Evolutionary conservation across 2,113 vertebrate species (phyloP), one percentile per base, ranked within the genome.

Genomic region (Euleptes europaea): DNA sequence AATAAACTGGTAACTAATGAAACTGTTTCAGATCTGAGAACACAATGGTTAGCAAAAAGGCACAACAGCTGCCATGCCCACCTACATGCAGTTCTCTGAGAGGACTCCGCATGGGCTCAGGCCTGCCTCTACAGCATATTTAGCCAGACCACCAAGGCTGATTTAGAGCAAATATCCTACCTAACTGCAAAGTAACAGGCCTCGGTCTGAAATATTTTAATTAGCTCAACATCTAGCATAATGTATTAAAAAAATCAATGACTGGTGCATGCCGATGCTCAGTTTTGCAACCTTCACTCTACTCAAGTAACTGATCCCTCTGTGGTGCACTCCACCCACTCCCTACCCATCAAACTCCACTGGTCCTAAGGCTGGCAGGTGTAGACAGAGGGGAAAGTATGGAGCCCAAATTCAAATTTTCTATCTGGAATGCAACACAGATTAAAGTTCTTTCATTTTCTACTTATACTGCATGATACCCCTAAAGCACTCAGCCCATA

Each of bases 261-360:
- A 5, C 35, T 0, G 44, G 71, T 82, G 72, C 47, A 51, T 2
- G 0, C 31, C 1, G 11, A 33, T 54, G 11, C 28, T 0, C 10
- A 6, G 5, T 49, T 63, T 57, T 73, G 17, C 2, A 9, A 8
- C 12, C 28, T 35, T 77, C 63, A 1, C 0, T 1, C 1, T 63
- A 14, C 54, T 1, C 3, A 0, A 13, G 11, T 31, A 38, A 66
- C 28, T 23, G 49, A 72, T 28, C 19, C 51, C 78, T 19, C 77
- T 4, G 33, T 0, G 9, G 3, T 0, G 17, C 38, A 38, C 47
- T 80, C 6, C 5, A 2, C 74, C 26, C 65, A 13, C 60, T 1
- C 1, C 15, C 60, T 2, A 1, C 35, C 44, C 72, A 54, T 73
- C 74, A 71, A 65, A 78, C 0, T 42, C 13, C 28, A 28, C 47